Evolutionary conservation across 2,113 vertebrate genomes (phyloP).

Genomic region (Gobius niger): DNA sequence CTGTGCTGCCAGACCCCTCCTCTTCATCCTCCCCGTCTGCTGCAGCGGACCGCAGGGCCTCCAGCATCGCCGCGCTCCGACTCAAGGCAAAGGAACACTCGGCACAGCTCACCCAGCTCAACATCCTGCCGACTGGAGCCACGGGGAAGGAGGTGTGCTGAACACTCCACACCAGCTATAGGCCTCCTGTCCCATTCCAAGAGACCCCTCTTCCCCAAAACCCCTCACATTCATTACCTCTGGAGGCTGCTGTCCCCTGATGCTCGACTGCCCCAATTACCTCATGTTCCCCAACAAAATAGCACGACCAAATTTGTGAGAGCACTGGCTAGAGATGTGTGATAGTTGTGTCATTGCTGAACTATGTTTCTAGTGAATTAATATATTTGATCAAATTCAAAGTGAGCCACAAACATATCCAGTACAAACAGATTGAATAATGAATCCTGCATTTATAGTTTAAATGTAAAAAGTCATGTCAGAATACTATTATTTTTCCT

Average conservation of each 20-base stretch:
- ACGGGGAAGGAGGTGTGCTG: conserved; percentile 98
- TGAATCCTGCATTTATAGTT: not conserved
- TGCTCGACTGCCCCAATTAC: conserved; percentile 47
- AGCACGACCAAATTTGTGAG: conserved; percentile 87
- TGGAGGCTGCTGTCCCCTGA: conserved; percentile 36
- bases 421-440: not conserved
- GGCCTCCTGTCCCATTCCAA: conserved; percentile 44
- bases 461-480: not conserved
- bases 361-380: not conserved
- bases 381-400: not conserved
- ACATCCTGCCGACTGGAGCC: conserved; percentile 90
- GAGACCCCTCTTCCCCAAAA: conserved; percentile 15
- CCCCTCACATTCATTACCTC: conserved; percentile 41
- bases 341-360: conserved; percentile 7
- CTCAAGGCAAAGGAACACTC: conserved; percentile 98
- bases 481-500: not conserved
- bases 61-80: conserved; percentile 92
- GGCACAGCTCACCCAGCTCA: conserved; percentile 97
- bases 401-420: not conserved
- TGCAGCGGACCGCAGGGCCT: conserved; percentile 90
- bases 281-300: conserved; percentile 65
- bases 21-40: conserved; percentile 69
- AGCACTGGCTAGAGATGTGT: conserved; percentile 61
- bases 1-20: conserved; percentile 73
- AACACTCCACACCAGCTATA: conserved; percentile 62